Conservation (phyloP, 2,797 vertebrate species). For the Todus mexicanus region DNA sequence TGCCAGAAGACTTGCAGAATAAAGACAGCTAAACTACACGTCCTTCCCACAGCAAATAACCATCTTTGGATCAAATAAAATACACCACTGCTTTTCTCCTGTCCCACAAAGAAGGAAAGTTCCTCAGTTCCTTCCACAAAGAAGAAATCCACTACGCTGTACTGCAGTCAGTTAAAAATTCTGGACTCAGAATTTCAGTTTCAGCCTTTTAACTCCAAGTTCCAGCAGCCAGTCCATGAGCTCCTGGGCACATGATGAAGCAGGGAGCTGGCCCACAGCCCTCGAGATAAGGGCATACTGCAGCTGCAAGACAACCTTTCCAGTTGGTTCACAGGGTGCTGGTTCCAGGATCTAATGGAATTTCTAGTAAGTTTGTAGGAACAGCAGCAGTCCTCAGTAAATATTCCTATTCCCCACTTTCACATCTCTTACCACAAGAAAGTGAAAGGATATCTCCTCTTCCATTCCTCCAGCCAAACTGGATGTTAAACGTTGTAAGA, state of each 20-base stretch:
- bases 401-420: not conserved
- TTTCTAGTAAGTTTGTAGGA: not conserved
- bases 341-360: not conserved
- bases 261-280: not conserved
- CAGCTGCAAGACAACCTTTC: not conserved
- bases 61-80: not conserved
- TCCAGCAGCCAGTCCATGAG: not conserved
- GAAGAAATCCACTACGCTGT: not conserved
- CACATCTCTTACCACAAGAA: not conserved
- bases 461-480: not conserved
- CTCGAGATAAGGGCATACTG: not conserved
- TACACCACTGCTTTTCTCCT: not conserved
- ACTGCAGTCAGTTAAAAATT: not conserved
- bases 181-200: not conserved
- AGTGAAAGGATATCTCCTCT: not conserved
- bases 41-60: not conserved
- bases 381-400: not conserved
- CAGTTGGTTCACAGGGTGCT: not conserved
- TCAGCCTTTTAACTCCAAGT: not conserved
- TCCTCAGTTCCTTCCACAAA: not conserved
- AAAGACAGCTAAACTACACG: not conserved
- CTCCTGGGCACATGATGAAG: accelerated
- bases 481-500: not conserved
- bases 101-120: not conserved
- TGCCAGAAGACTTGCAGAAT: not conserved